Conservation (phyloP, 2,113 vertebrate genomes). For the Erpornis zantholeuca region DNA sequence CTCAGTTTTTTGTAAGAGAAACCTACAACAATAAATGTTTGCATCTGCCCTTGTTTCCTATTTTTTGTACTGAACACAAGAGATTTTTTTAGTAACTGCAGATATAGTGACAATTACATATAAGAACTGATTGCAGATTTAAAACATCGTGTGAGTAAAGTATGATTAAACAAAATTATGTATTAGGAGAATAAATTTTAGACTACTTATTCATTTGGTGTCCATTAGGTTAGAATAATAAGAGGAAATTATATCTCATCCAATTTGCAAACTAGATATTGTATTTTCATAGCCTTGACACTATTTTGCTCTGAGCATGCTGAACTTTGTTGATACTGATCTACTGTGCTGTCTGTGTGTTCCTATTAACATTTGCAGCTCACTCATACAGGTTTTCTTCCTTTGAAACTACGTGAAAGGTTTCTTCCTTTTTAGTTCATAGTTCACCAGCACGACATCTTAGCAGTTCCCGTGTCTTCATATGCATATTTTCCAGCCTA, state of each 20-base stretch:
- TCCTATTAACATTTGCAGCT: neutral
- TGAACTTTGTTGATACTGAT: neutral
- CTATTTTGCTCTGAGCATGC: neutral
- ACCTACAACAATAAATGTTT: neutral
- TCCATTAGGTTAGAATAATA: neutral
- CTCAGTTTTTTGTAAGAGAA: neutral
- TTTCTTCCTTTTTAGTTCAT: neutral
- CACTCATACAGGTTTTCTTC: neutral
- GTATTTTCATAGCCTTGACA: neutral
- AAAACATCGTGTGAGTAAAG: neutral
- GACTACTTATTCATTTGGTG: neutral
- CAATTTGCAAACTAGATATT: neutral
- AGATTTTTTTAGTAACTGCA: neutral
- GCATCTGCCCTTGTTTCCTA: neutral
- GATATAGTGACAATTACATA: neutral
- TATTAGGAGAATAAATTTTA: neutral
- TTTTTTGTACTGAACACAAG: neutral
- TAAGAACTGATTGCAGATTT: neutral
- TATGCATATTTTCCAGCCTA: constrained; percentile 3
- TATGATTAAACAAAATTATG: neutral
- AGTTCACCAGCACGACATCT: neutral
- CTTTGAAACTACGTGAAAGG: neutral
- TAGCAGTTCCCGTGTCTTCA: neutral
- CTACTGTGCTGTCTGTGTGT: neutral
- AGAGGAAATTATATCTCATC: neutral